These are phyloP conservation scores for Ceryle rudis DNA, from an alignment of 2,797 vertebrate species.

Conservation along the genomic window DNA sequence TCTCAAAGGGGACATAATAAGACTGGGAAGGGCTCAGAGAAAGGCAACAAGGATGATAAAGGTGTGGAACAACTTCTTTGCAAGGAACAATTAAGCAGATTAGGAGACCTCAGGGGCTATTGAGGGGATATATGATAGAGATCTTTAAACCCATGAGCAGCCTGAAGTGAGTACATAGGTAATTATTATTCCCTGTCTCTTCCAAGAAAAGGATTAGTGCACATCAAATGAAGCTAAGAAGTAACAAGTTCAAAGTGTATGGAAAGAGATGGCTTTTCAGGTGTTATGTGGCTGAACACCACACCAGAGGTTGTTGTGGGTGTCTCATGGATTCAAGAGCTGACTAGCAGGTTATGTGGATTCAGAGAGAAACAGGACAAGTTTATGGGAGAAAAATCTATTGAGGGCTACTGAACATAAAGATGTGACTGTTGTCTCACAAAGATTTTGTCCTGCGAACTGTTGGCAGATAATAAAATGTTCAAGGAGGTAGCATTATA, in stretches of 20 bases:
- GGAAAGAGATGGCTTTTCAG: not conserved
- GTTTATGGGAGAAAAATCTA: not conserved
- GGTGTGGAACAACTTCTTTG: not conserved
- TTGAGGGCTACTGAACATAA: not conserved
- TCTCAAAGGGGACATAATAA: not conserved
- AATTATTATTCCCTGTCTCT: constrained; percentile 14
- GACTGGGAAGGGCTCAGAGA: not conserved
- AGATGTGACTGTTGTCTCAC: not conserved
- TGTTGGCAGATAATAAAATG: not conserved
- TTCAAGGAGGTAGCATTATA: not conserved
- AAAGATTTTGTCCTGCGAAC: not conserved
- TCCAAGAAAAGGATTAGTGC: not conserved
- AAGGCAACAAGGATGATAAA: not conserved
- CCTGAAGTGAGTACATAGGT: not conserved
- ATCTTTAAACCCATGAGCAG: not conserved
- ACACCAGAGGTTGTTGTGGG: not conserved
- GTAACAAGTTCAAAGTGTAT: not conserved
- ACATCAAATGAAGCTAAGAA: not conserved
- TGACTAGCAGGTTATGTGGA: not conserved
- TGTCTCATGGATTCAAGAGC: not conserved
- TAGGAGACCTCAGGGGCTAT: not conserved
- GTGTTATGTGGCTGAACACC: not conserved
- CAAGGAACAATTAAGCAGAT: constrained; percentile 4
- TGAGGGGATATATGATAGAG: not conserved
- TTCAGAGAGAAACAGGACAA: not conserved